Percentiles rank a stretch among this genome's conserved stretches.
Conservation (phyloP, 2,797 vertebrate species). For the Botia kubotai region DNA sequence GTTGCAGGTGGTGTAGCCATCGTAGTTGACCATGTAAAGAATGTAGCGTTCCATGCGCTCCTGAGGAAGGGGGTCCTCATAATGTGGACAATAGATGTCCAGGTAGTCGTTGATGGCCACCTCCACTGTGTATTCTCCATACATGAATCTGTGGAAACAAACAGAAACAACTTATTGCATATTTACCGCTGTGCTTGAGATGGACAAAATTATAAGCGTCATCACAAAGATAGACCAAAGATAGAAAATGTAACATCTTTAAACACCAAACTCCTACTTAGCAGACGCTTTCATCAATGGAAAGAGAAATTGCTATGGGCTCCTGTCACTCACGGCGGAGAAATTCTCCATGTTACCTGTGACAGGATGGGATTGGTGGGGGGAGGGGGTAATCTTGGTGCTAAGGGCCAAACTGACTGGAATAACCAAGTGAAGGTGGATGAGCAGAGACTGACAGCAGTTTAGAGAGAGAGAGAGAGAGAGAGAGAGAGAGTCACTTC, state of each 20-base stretch:
- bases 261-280: constrained; percentile 35
- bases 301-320: constrained; percentile 53
- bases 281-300: constrained; percentile 7
- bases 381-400: background rate
- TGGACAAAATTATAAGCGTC: background rate
- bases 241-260: constrained; percentile 19
- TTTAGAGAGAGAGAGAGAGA: constrained; percentile 59
- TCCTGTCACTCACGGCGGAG: constrained; percentile 51
- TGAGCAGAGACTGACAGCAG: constrained; percentile 60
- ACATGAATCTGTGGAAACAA: constrained; percentile 77
- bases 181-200: background rate
- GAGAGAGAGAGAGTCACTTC: constrained; percentile 59
- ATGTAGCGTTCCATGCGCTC: constrained; percentile 89
- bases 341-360: constrained; percentile 37
- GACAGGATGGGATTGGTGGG: constrained; percentile 32
- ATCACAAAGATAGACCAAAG: background rate
- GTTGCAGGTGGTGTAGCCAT: constrained; percentile 90
- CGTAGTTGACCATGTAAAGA: constrained; percentile 94
- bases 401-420: constrained; percentile 50
- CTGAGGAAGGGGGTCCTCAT: constrained; percentile 79
- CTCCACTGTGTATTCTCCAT: constrained; percentile 91
- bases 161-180: constrained; percentile 4
- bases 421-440: constrained; percentile 59
- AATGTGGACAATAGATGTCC: constrained; percentile 97
- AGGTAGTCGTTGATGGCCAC: constrained; percentile 97